Evolutionary conservation across 2,797 vertebrate species (phyloP).

Genomic region (Rhodeus uyekii): DNA sequence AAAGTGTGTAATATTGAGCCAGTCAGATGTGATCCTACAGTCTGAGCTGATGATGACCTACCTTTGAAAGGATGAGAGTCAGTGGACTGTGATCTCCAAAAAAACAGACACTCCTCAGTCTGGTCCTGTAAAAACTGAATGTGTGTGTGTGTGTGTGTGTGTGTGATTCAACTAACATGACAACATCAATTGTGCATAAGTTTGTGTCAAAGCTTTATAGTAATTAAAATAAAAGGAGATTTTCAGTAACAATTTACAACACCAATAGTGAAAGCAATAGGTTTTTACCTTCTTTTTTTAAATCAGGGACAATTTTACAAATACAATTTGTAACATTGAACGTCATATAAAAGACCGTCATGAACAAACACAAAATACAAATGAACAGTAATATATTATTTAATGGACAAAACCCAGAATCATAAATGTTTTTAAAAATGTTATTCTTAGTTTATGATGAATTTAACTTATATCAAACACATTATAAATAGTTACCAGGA

Average conservation of each 20-base stretch:
- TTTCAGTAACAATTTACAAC: not conserved
- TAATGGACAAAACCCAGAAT: not conserved
- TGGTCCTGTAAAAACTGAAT: not conserved
- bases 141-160: not conserved
- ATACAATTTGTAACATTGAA: not conserved
- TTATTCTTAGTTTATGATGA: not conserved
- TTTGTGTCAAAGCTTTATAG: not conserved
- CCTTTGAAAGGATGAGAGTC: not conserved
- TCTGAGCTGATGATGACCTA: not conserved
- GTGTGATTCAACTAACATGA: not conserved
- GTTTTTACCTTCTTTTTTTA: not conserved
- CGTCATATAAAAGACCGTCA: not conserved
- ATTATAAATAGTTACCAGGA: not conserved
- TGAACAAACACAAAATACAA: not conserved
- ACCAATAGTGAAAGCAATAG: not conserved
- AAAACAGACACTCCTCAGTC: not conserved
- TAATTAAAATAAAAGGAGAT: not conserved
- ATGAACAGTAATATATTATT: not conserved
- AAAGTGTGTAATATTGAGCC: not conserved
- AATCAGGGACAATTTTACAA: not conserved
- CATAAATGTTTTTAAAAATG: not conserved
- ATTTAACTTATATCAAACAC: not conserved
- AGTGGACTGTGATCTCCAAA: not conserved
- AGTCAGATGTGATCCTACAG: not conserved
- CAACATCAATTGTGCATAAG: not conserved